A percentile compares a stretch with the other conserved stretches of the same genome.
phyloP scores from a whole-genome alignment of 2,888 invertebrate species.

The Dicyrtomina minuta region DNA sequence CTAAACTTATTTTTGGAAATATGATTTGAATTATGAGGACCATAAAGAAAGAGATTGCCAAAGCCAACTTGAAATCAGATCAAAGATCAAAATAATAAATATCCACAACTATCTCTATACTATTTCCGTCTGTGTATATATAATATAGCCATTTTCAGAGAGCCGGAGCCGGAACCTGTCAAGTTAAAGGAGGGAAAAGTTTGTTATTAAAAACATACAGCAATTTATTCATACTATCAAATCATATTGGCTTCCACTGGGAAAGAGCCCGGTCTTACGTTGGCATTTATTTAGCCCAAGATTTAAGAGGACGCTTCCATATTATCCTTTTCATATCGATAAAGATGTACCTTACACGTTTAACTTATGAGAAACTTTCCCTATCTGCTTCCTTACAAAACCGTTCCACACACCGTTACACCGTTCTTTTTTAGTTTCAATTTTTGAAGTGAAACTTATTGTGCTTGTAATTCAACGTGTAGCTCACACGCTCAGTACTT shows the following conservation, averaged over 20 bases:
- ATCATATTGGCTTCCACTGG: neutral
- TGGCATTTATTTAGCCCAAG: conserved; percentile 14
- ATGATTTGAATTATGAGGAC: too few species aligned
- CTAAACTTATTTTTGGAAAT: too few species aligned
- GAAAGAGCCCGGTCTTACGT: neutral
- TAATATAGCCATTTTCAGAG: too few species aligned
- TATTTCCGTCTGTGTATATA: too few species aligned
- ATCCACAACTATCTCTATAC: neutral
- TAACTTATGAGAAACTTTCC: too few species aligned
- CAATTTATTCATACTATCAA: conserved; percentile 9
- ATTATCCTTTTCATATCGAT: neutral
- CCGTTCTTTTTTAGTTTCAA: too few species aligned
- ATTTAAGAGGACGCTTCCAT: neutral
- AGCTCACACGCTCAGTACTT: too few species aligned
- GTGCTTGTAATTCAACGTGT: too few species aligned
- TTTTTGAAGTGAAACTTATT: too few species aligned
- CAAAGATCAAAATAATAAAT: conserved; percentile 1
- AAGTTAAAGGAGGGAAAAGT: neutral
- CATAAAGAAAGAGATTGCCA: neutral
- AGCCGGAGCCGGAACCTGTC: neutral
- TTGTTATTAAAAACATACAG: conserved; percentile 4
- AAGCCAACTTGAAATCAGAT: neutral
- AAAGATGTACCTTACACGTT: too few species aligned
- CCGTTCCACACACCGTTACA: too few species aligned
- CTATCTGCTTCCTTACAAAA: too few species aligned